Evolutionary conservation across 2,888 invertebrate genomes (phyloP), one percentile per base, ranked within the genome.

Genomic region (Leptinotarsa juncta): DNA sequence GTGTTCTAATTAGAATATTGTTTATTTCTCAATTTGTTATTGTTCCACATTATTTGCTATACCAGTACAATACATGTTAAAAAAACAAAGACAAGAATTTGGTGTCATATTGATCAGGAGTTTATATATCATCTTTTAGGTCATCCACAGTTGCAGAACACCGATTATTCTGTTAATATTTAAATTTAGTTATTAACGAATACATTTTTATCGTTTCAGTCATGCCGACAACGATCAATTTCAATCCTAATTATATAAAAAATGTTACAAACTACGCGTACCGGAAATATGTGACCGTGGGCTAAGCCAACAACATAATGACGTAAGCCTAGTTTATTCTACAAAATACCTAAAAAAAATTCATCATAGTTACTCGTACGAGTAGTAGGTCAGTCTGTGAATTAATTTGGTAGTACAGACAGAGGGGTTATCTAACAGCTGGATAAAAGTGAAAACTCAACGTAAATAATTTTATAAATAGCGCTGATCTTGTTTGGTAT

Each of bases 381-480:
- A 32, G 32, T 7, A 42, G 62, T 62, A 26, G 42, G 62, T 62
- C 62, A 62, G 32, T 32, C 62, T n/a, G 10, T 62, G 62, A 62
- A 42, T 62, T 62, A 62, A 62, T 62, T 62, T 62, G 62, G 62
- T 62, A 26, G 32, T 16, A 18, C 7, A 10, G 26, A 18, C 7
- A 10, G 26, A 16, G 26, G 69, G 23, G 26, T 69, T 57, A 69
- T 69, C 15, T 20, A 57, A 69, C 62, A 42, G 48, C 42, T 57
- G 57, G 42, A 69, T 57, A 48, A 69, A 69, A 69, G 69, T 69
- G 69, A 69, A 68, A 69, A 69, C 69, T 57, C 57, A 42, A 20
- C 57, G 69, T 49, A 48, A 69, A 69, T 57, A 69, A 57, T 69
- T 57, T 60, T 69, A 69, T 69, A 69, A 69, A 69, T 60, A 60